Base-by-base conservation (phyloP, 2,113 vertebrate genomes). In the Limanda limanda region DNA sequence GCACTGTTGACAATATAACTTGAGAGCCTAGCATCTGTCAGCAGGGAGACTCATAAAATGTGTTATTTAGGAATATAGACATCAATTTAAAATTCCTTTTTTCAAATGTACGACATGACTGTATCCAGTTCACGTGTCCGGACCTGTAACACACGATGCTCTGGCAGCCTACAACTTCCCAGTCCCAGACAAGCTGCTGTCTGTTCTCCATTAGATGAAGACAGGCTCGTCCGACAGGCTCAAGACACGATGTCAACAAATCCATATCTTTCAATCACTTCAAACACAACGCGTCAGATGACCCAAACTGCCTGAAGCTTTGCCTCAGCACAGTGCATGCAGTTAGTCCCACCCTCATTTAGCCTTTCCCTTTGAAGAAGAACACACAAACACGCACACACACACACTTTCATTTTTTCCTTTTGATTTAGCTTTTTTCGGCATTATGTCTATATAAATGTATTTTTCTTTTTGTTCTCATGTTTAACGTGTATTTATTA, bases 341-440 rank as follows among this genome's bases (percentile, higher is more conserved):
- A 71, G 24, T 18, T 3, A 21, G 21, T 52, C 79, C 61, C 66
- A 47, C 18, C 21, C 74, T 68, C 63, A 59, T 76, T 79, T 77
- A 56, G 13, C 25, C 20, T 75, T 78, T 67, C 67, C 70, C 81
- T 87, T 86, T 87, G 73, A 87, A 85, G 75, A 77, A 65, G 60
- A 23, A 60, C 31, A 71, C 60, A 85, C 23, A 68, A 64, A 60
- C 25, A 71, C 60, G 81, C 18, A 74, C 7, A 48, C 47, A 52
- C 40, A 25, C 6, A 65, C 70, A 21, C 63, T 68, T 23, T 57
- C 54, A 24, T 18, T 74, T 18, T 74, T 71, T 78, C 67, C 61
- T 57, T 61, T 85, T 85, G 82, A 79, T 85, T 85, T 20, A 0
- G 10, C 11, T 25, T 79, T 52, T 58, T 23, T 37, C 37, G 0